These are phyloP conservation scores for Heliconius hewitsoni DNA, from an alignment of 1,140 invertebrate genomes.

Conservation along the genomic window DNA sequence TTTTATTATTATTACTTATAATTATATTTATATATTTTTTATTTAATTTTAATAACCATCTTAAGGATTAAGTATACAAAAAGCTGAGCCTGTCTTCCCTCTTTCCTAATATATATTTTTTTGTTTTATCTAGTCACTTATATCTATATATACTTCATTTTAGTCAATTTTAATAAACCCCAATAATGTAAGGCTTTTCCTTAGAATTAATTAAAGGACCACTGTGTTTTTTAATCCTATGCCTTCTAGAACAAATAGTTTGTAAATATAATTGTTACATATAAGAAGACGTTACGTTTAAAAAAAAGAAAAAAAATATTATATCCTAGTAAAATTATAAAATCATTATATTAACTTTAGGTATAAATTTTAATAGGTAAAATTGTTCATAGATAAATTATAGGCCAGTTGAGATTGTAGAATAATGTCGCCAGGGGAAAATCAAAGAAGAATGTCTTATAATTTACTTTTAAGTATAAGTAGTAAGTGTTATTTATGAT, in stretches of 20 bases:
- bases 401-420: not conserved
- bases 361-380: not conserved
- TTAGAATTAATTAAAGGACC: slow-evolving; percentile 61
- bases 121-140: not conserved
- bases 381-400: not conserved
- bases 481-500: no score
- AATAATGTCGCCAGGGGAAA: no score
- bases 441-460: not conserved
- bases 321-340: slow-evolving; percentile 8
- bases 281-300: slow-evolving; percentile 20
- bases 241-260: slow-evolving; percentile 51
- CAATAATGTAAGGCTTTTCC: slow-evolving; percentile 50
- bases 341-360: not conserved
- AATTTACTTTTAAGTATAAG: not conserved
- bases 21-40: not conserved
- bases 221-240: slow-evolving; percentile 61
- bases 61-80: not conserved
- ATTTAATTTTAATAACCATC: not conserved
- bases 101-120: not conserved
- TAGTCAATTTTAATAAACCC: slow-evolving; percentile 49
- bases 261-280: slow-evolving; percentile 39
- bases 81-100: not conserved
- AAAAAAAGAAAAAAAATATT: slow-evolving; percentile 19
- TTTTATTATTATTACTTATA: not conserved
- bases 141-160: slow-evolving; percentile 29